Base-by-base conservation (phyloP, 2,113 vertebrate species). In the Phaetusa simplex region DNA sequence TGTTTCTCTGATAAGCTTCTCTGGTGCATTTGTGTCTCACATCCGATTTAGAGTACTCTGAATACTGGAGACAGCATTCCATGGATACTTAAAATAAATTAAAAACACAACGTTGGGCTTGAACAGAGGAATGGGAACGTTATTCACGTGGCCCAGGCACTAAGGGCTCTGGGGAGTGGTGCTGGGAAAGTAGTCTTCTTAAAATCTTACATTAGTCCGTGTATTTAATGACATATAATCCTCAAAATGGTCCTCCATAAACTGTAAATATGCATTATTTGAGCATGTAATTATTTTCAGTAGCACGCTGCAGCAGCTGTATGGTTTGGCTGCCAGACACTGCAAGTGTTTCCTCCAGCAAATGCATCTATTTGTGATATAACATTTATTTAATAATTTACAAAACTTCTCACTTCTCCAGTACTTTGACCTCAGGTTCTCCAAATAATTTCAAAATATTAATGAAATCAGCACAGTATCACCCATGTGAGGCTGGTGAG, bases 1-100 rank as follows among this genome's bases (percentile, higher is more conserved):
- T 93, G 95, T 94, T 97, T 88, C 97, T 96, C 97, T 97, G 98
- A 98, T 98, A 98, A 98, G 98, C 94, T 96, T 94, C 97, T 96
- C 98, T 97, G 94, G 97, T 98, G 97, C 95, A 95, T 98, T 97
- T 97, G 97, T 97, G 97, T 97, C 98, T 93, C 95, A 94, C 95
- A 97, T 97, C 93, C 93, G 97, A 98, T 96, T 98, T 56, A 97
- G 97, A 98, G 97, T 97, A 98, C 97, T 98, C 98, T 82, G 96
- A 97, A 98, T 95, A 97, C 97, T 98, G 97, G 97, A 98, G 97
- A 97, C 98, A 96, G 97, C 98, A 98, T 99, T 98, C 98, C 97
- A 98, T 96, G 98, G 98, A 98, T 98, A 98, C 98, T 98, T 98
- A 98, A 97, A 98, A 96, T 98, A 98, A 98, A 98, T 98, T 98